Base-by-base conservation (phyloP, 2,113 vertebrate species). In the Physeter macrocephalus region DNA sequence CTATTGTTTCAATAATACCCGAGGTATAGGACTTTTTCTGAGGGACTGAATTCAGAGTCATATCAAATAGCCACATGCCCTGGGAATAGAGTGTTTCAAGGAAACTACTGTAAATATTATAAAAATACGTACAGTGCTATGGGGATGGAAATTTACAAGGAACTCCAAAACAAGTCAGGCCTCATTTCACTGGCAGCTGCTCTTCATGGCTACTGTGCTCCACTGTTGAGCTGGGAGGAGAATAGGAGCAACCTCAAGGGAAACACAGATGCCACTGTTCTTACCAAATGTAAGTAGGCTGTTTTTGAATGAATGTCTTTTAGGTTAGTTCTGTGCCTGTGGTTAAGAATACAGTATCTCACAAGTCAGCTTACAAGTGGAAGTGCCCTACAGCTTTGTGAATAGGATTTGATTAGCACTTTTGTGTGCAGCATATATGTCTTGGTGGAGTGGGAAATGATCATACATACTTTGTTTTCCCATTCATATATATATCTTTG, bases 21-120 rank as follows among this genome's bases (percentile, higher is more conserved):
- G 36, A 23, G 21, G 49, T 31, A 81, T 66, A 78, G 36, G 12
- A 12, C 4, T 84, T 96, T 86, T 92, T 96, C 89, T 52, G 41
- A 96, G 61, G 59, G 77, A 82, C 14, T 90, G 69, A 97, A 95
- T 54, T 94, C 41, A 88, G 39, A 61, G 23, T 91, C 34, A 71
- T 23, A 54, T 78, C 52, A 96, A 92, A 85, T 67, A 86, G 11
- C 71, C 39, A 64, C n/a, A 69, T 80, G 41, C 13, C 21, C 31
- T 96, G 78, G n/a, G n/a, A 86, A 86, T 69, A 88, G 25, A 17
- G 39, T 34, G 1, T 52, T 87, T 62, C 43, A 77, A 83, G 15
- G 20, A 82, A 77, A 64, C 6, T 64, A 27, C 25, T 84, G 17
- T 57, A 84, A 66, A 88, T 69, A 78, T 13, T 75, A 23, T 52